These are phyloP conservation scores for Zoanthus solanderi DNA, from an alignment of 92 coral and sea anemone species.

Conservation along the genomic window DNA sequence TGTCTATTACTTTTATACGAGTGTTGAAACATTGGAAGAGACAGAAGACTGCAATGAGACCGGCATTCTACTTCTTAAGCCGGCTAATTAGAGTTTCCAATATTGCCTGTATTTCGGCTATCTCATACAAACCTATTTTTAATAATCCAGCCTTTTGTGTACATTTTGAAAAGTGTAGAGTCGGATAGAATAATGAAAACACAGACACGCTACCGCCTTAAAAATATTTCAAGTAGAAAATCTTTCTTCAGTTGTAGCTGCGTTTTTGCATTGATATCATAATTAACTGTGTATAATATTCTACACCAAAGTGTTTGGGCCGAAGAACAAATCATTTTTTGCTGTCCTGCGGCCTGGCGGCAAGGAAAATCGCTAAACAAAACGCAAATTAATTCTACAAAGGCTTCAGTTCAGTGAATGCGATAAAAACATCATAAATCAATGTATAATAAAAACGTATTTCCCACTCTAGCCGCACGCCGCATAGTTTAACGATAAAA, in stretches of 20 bases:
- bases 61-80: conserved; percentile 21
- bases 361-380: conserved; percentile 88
- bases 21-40: conserved; percentile 26
- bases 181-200: conserved; percentile 45
- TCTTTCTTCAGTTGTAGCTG: conserved; percentile 29
- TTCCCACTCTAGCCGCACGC: conserved; percentile 16
- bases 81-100: conserved; percentile 86
- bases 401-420: conserved; percentile 82
- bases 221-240: conserved; percentile 39
- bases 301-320: conserved; percentile 51
- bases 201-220: conserved; percentile 52
- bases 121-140: conserved; percentile 88
- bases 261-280: conserved; percentile 25
- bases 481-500: conserved; percentile 24
- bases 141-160: conserved; percentile 94
- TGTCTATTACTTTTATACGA: conserved; percentile 32
- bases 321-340: conserved; percentile 66
- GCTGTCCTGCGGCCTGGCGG: conserved; percentile 80
- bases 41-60: neutral
- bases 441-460: conserved; percentile 60
- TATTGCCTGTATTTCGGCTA: conserved; percentile 78
- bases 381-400: conserved; percentile 95
- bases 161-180: conserved; percentile 84
- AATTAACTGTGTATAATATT: conserved; percentile 38
- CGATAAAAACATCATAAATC: conserved; percentile 89